Evolutionary conservation across 2,888 invertebrate genomes (phyloP).

Genomic region (Philonicus albiceps): DNA sequence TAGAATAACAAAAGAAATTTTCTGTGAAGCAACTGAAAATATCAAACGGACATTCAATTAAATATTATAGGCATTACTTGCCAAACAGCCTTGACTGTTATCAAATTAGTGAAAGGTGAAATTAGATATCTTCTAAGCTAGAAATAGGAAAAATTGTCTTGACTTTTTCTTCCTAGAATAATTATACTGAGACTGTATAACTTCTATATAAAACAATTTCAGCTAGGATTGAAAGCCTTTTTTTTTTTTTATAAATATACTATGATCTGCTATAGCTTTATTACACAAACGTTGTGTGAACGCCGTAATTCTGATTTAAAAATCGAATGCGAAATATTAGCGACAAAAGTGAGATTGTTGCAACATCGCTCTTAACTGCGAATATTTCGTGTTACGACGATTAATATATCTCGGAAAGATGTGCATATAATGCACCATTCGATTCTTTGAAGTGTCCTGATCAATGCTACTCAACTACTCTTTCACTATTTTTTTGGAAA

Average conservation of each 20-base stretch:
- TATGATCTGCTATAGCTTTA: neutral
- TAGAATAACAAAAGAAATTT: slow-evolving; percentile 43
- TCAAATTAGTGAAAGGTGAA: neutral
- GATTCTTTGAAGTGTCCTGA: too few relatives aligned
- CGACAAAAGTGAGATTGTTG: too few relatives aligned
- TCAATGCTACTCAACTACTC: too few relatives aligned
- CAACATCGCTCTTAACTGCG: too few relatives aligned
- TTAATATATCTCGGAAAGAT: too few relatives aligned
- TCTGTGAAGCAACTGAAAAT: neutral
- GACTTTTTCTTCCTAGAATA: neutral
- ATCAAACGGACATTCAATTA: neutral
- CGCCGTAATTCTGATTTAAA: too few relatives aligned
- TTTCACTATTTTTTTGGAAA: too few relatives aligned
- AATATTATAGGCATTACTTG: neutral
- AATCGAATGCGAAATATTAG: too few relatives aligned
- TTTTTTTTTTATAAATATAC: neutral
- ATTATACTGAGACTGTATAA: neutral
- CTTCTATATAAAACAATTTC: neutral
- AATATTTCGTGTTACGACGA: too few relatives aligned
- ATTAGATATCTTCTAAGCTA: neutral
- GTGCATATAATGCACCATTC: too few relatives aligned
- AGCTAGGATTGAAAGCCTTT: neutral
- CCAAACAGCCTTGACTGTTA: neutral
- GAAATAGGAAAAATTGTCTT: neutral
- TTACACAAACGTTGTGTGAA: neutral